Conservation (phyloP, 1,140 invertebrate species). For the Dreissena rostriformis region DNA sequence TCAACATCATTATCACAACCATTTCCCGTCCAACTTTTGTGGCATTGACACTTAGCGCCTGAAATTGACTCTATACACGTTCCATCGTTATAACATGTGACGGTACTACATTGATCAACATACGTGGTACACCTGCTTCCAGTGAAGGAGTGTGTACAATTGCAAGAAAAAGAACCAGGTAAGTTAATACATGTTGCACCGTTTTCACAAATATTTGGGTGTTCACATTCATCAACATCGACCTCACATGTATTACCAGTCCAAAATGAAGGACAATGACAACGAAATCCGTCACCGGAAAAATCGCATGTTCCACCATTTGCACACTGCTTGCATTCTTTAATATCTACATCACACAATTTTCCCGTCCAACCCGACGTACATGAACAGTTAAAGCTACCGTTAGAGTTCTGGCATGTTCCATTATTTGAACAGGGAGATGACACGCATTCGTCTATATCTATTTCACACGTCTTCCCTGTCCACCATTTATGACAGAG, state of each 20-base stretch:
- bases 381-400: slow-evolving; percentile 43
- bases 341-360: slow-evolving; percentile 30
- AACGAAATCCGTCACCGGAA: neutral
- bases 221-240: neutral
- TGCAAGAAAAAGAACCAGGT: neutral
- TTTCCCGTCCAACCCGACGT: slow-evolving; percentile 33
- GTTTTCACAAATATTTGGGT: neutral
- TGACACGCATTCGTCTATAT: slow-evolving; percentile 58
- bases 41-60: slow-evolving; percentile 5
- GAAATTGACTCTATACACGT: neutral
- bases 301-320: too few species aligned
- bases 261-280: neutral
- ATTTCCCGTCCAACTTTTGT: slow-evolving; percentile 14
- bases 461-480: slow-evolving; percentile 32
- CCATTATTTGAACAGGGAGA: slow-evolving; percentile 30
- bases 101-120: neutral
- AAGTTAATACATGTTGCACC: neutral
- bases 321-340: neutral
- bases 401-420: slow-evolving; percentile 31
- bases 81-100: neutral
- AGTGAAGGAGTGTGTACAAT: neutral
- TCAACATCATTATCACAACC: slow-evolving; percentile 60
- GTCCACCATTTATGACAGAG: slow-evolving; percentile 22
- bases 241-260: neutral
- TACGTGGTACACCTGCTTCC: slow-evolving; percentile 40